These are phyloP conservation scores for Romanomermis culicivorax DNA, from an alignment of 2,888 invertebrate species.

Conservation along the genomic window DNA sequence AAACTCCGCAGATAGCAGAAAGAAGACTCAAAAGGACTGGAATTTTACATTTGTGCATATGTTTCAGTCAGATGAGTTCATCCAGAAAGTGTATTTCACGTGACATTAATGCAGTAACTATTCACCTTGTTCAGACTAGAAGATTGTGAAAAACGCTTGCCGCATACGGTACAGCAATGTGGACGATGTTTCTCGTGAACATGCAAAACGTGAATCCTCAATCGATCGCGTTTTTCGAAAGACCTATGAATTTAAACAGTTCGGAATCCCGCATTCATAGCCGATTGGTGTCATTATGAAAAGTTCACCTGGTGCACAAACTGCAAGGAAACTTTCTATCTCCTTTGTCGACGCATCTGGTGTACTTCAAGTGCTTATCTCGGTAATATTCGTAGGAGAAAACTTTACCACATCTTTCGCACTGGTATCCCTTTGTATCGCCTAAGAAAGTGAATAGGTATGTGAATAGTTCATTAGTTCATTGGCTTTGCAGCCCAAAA, in stretches of 20 bases:
- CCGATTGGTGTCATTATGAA: background rate
- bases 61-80: too few species aligned
- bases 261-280: background rate
- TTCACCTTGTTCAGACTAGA: conserved; percentile 37
- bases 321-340: conserved; percentile 36
- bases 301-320: conserved; percentile 32
- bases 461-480: too few species aligned
- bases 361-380: conserved; percentile 36
- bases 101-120: background rate
- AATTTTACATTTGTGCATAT: too few species aligned
- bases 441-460: too few species aligned
- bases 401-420: conserved; percentile 36
- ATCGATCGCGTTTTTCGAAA: conserved; percentile 36
- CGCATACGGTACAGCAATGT: conserved; percentile 35
- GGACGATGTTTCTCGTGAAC: conserved; percentile 38
- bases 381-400: conserved; percentile 36
- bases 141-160: conserved; percentile 36
- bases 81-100: conserved; percentile 1
- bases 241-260: conserved; percentile 27
- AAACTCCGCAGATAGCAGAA: background rate
- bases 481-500: too few species aligned
- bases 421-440: conserved; percentile 27
- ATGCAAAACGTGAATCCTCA: conserved; percentile 36
- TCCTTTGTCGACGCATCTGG: conserved; percentile 36
- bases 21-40: background rate